Base-by-base conservation (phyloP, 2,797 vertebrate species). In the Hippopotamyrus pictus region DNA sequence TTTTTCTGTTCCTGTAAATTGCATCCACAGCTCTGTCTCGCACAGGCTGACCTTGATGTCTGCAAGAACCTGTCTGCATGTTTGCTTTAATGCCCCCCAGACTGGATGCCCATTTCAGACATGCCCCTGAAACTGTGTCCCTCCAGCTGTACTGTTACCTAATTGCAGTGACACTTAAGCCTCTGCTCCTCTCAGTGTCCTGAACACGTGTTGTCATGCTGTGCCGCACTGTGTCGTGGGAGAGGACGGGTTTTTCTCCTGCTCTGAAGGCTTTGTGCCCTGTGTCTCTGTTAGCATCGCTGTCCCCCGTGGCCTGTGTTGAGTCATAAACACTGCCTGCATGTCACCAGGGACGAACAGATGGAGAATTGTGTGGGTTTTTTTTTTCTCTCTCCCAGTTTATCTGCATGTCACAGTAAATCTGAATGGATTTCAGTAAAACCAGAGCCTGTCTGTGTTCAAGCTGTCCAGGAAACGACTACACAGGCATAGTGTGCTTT, bases 391-490 rank as follows among this genome's bases (percentile, higher is more conserved):
- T 11, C 59, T 46, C 69, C 53, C 29, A 62, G 90, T 92, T 93
- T 91, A 92, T 92, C 92, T 90, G 90, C 91, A 89, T 91, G 91
- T 90, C 93, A 89, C 86, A 93, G 90, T 92, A 89, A 91, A 91
- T 92, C 90, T 93, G 89, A 92, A 93, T 90, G 84, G 91, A 93
- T 93, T 94, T 95, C 90, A 86, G 90, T 88, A 88, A 91, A 54
- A 88, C 89, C 88, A 91, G 90, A 93, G 90, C 84, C 92, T 33
- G 87, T 92, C 93, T 93, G 88, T 89, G 91, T 92, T 92, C 92
- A 93, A 91, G 90, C 82, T 50, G 82, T 76, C 76, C 44, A 29
- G 79, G 57, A 82, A 89, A 51, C 14, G 22, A 65, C 25, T 88
- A n/a, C 84, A 6, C 19, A 33, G 65, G 48, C 50, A 44, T 25